Conservation (phyloP, 2,113 vertebrate species). For the Thinocorus orbignyianus region DNA sequence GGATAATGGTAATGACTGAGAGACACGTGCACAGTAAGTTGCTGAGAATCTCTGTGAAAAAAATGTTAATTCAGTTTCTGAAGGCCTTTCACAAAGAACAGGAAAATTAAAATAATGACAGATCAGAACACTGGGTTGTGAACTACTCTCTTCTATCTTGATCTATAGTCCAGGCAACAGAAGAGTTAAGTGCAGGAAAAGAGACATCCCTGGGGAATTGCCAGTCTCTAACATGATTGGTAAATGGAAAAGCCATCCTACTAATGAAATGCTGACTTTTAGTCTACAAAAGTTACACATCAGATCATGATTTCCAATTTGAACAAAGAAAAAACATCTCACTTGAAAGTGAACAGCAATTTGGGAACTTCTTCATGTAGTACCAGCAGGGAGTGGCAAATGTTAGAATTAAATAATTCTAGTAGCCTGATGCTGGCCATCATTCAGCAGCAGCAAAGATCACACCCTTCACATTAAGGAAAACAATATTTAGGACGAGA, state of each 20-base stretch:
- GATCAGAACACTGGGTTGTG: not conserved
- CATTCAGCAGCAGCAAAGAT: not conserved
- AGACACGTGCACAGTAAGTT: not conserved
- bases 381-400: not conserved
- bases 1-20: constrained; percentile 6
- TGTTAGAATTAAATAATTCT: not conserved
- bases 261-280: not conserved
- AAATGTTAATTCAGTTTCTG: constrained; percentile 9
- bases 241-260: not conserved
- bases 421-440: not conserved
- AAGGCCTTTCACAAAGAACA: constrained; percentile 25
- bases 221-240: not conserved
- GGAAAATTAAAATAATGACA: not conserved
- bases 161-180: not conserved
- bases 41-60: not conserved
- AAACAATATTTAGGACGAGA: not conserved
- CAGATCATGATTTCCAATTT: not conserved
- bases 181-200: not conserved
- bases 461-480: not conserved
- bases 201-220: not conserved
- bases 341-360: not conserved
- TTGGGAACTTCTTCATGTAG: not conserved
- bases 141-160: not conserved
- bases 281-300: not conserved
- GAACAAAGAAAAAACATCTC: not conserved